Conservation (phyloP, 2,888 invertebrate genomes). For the Halocaridina rubra region DNA sequence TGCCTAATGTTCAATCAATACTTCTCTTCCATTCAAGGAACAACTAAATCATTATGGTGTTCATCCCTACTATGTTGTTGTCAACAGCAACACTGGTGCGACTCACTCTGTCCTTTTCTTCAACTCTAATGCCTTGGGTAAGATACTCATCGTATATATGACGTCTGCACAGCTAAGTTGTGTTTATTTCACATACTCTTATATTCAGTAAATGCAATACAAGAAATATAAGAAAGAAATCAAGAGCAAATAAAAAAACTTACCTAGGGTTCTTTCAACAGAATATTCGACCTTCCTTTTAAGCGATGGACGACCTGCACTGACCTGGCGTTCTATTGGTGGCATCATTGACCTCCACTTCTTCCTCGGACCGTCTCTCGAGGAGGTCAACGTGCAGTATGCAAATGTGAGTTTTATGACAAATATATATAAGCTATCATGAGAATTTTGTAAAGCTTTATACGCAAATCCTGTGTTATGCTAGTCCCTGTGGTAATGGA, state of each 20-base stretch:
- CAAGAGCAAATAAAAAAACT: not conserved
- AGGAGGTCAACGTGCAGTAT: not conserved
- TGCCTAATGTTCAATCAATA: too few species aligned
- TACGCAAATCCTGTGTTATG: constrained; percentile 76
- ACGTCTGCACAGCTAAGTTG: too few species aligned
- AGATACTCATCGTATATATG: not conserved
- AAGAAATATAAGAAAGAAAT: too few species aligned
- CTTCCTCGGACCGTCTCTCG: not conserved
- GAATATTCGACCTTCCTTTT: constrained; percentile 52
- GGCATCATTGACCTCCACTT: not conserved
- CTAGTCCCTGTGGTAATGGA: too few species aligned
- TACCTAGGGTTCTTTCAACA: too few species aligned
- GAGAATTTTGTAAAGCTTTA: too few species aligned
- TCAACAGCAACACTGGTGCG: constrained; percentile 33
- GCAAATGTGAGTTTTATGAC: not conserved
- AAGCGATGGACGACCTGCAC: constrained; percentile 24
- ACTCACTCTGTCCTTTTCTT: constrained; percentile 45
- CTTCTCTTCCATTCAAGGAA: too few species aligned
- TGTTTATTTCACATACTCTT: too few species aligned
- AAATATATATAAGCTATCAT: too few species aligned
- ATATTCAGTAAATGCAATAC: too few species aligned
- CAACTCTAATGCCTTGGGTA: constrained; percentile 59
- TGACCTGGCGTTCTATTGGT: constrained; percentile 3
- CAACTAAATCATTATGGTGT: constrained; percentile 36
- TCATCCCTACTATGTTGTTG: constrained; percentile 51